Evolutionary conservation across 2,113 vertebrate genomes (phyloP).

Genomic region (Argyrosomus japonicus): DNA sequence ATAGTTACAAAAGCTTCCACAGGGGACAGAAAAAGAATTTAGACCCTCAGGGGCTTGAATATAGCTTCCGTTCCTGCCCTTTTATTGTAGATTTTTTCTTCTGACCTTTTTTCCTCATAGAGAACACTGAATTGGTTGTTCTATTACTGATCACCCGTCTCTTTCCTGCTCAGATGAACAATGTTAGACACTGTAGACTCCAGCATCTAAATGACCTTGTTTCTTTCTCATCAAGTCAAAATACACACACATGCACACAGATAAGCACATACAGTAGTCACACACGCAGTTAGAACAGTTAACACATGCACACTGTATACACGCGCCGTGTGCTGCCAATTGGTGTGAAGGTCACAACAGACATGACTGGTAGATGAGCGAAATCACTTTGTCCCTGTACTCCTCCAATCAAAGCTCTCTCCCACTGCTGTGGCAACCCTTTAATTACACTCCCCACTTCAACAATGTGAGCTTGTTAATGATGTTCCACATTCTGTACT

Average conservation of each 20-base stretch:
- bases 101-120: constrained; percentile 62
- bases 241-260: constrained; percentile 5
- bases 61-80: constrained; percentile 40
- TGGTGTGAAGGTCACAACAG: constrained; percentile 75
- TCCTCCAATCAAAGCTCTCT: constrained; percentile 66
- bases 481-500: constrained; percentile 78
- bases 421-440: constrained; percentile 64
- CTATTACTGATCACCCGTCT: constrained; percentile 26
- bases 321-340: constrained; percentile 6
- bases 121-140: constrained; percentile 50
- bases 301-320: not conserved
- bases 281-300: not conserved
- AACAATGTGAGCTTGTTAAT: constrained; percentile 80
- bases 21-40: constrained; percentile 32
- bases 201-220: constrained; percentile 47
- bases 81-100: constrained; percentile 55
- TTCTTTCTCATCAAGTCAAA: constrained; percentile 30
- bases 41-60: constrained; percentile 31
- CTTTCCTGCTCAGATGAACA: constrained; percentile 29
- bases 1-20: constrained; percentile 32
- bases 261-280: not conserved
- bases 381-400: constrained; percentile 69
- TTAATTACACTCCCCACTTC: constrained; percentile 81
- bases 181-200: constrained; percentile 16
- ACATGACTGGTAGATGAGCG: constrained; percentile 52